phyloP scores from a whole-genome alignment of 1,140 invertebrate species.

The Magallana ariakensis region DNA sequence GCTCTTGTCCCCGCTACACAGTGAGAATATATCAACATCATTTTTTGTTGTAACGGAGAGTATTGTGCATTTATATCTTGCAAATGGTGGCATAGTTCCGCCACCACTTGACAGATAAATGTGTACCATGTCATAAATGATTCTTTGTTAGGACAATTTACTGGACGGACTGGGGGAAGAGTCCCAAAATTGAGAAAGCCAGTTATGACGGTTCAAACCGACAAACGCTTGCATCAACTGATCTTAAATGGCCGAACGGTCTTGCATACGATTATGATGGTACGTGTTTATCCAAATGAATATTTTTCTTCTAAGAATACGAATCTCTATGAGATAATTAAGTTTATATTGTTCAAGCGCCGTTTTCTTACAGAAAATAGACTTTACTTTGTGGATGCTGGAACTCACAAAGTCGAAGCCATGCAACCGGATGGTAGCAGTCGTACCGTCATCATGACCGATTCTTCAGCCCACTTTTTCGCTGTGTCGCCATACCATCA shows the following conservation, averaged over 20 bases:
- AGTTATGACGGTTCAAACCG: conserved; percentile 78
- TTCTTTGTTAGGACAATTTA: conserved; percentile 76
- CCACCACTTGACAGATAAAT: not conserved
- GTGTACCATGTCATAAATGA: not conserved
- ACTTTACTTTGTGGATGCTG: conserved; percentile 65
- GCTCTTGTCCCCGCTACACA: conserved; percentile 53
- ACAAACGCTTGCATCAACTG: conserved; percentile 79
- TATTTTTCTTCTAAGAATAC: too few relatives aligned
- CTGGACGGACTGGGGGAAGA: conserved; percentile 80
- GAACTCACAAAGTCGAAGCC: conserved; percentile 61
- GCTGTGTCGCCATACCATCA: conserved; percentile 49
- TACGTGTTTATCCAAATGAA: conserved; percentile 36
- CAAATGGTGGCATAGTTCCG: not conserved
- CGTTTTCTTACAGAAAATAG: conserved; percentile 49
- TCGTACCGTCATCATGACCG: conserved; percentile 38
- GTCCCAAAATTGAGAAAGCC: conserved; percentile 78
- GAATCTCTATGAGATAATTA: too few relatives aligned
- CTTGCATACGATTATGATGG: conserved; percentile 82
- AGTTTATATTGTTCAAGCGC: too few relatives aligned
- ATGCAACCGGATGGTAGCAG: conserved; percentile 53
- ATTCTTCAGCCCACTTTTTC: conserved; percentile 47
- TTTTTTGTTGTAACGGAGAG: not conserved
- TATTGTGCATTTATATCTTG: not conserved
- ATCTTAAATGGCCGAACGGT: conserved; percentile 83
- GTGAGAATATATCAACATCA: not conserved